Evolutionary conservation across 2,888 invertebrate genomes (phyloP), one percentile per base, ranked within the genome.

Genomic region (Sericinus montela): DNA sequence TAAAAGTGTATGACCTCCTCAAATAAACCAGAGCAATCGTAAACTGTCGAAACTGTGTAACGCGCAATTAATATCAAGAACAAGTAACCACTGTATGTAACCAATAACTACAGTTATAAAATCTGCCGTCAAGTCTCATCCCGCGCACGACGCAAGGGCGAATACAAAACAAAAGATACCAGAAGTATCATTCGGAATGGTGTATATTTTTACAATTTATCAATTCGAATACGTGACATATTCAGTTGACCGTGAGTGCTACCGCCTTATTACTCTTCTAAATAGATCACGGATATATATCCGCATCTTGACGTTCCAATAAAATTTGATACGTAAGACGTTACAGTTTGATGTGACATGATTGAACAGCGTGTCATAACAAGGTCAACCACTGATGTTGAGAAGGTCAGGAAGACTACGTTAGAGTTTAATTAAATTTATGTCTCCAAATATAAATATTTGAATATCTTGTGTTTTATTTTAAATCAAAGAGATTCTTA

Each of bases 261-360:
- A 11, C 5, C 23, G 35, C 10, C 10, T 23, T 28, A 36, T 39
- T 34, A 48, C 45, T 40, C 39, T 34, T 36, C 16, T 35, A 14
- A 48, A 48, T 37, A 43, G 34, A 42, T 16, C 45, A 38, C 19
- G 42, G 42, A 41, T 34, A 44, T 38, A 28, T 44, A 44, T 43
- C 30, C 40, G 30, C 40, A 14, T 13, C 23, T 14, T 13, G 30
- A 35, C 36, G 35, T 30, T 11, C 19, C 25, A 16, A 40, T 19
- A 45, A 39, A 25, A 49, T 49, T 45, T 16, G 34, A 41, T 39
- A 50, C 45, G 40, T 36, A 30, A 50, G 34, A 13, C 19, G 44
- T 45, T 41, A 49, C 45, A 49, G 30, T 40, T 40, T 45, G 35
- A 45, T 41, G 23, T 34, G 43, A 29, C 39, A 28, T 35, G 44